Percentiles rank a stretch among this genome's conserved stretches.
phyloP scores from a whole-genome alignment of 2,888 invertebrate genomes.

The Ctenicera cuprea region DNA sequence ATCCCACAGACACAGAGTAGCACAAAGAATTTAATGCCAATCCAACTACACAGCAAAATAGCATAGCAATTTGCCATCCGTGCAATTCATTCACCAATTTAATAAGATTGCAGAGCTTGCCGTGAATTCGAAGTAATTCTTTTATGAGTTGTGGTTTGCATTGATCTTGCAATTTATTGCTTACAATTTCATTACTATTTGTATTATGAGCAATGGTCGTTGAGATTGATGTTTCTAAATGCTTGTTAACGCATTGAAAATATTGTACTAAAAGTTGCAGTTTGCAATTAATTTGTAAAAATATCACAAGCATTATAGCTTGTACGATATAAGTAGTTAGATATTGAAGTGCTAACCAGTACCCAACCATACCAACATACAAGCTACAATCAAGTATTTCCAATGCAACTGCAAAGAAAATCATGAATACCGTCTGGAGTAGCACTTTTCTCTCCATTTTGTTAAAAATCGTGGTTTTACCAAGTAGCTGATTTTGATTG shows the following conservation, averaged over 20 bases:
- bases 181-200: not conserved
- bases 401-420: not conserved
- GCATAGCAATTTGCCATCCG: conserved; percentile 2
- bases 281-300: not conserved
- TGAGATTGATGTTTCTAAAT: not conserved
- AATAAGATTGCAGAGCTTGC: not conserved
- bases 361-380: too few relatives aligned
- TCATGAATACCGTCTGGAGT: not conserved
- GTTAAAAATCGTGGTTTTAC: not conserved
- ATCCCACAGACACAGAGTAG: not conserved
- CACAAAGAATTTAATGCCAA: not conserved
- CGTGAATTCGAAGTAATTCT: not conserved
- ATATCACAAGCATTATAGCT: not conserved
- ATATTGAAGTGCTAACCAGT: not conserved
- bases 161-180: not conserved
- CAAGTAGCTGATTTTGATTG: not conserved
- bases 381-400: too few relatives aligned
- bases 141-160: not conserved
- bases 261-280: not conserved
- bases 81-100: not conserved
- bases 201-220: not conserved
- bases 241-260: not conserved
- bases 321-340: not conserved
- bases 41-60: not conserved
- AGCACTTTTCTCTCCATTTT: not conserved